Conservation (phyloP, 1,140 invertebrate genomes). For the Cotesia chilonis region DNA sequence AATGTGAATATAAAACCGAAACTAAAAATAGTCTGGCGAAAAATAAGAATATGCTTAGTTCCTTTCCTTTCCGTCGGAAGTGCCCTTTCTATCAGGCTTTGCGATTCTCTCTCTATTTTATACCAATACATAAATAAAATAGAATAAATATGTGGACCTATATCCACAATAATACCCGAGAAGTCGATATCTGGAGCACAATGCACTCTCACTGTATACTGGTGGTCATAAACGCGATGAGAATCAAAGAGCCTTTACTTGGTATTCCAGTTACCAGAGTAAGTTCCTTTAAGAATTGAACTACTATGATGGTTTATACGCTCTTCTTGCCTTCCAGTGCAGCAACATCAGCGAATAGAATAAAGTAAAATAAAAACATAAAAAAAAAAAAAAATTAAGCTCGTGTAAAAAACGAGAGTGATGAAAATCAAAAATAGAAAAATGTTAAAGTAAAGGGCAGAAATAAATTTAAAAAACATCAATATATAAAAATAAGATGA, state of each 20-base stretch:
- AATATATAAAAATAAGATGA: slow-evolving; percentile 12
- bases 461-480: background rate
- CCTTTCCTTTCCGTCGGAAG: no score
- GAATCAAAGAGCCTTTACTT: slow-evolving; percentile 21
- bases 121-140: no score
- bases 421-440: slow-evolving; percentile 1
- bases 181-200: slow-evolving; percentile 19
- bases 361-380: background rate
- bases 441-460: background rate
- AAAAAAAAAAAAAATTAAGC: background rate
- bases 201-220: slow-evolving; percentile 10
- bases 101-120: slow-evolving; percentile 9
- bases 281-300: background rate
- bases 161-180: slow-evolving; percentile 4
- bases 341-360: no score
- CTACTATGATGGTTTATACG: no score
- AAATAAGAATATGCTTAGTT: no score
- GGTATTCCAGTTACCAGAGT: background rate
- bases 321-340: no score
- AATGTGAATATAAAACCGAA: no score
- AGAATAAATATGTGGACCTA: slow-evolving; percentile 9
- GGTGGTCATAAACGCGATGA: slow-evolving; percentile 28
- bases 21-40: no score
- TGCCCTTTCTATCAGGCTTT: slow-evolving; percentile 9
- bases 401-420: slow-evolving; percentile 13